Evolutionary conservation across 2,888 invertebrate species (phyloP).

Genomic region (Tolmerus cingulatus): DNA sequence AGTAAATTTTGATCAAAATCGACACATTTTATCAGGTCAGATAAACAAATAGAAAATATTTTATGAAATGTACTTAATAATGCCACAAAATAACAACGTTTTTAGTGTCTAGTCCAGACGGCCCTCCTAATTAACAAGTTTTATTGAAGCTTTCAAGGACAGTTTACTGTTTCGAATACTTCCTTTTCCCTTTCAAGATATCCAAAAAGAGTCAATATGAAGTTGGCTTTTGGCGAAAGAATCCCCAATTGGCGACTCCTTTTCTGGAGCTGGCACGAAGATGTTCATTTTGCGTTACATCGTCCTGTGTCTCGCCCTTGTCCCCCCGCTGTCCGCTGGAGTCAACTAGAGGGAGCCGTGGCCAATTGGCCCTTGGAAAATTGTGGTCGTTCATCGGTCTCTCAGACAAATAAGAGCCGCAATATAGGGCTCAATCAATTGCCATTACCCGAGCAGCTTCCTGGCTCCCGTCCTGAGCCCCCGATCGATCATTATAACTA

Average conservation of each 20-base stretch:
- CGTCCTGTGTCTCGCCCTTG: neutral
- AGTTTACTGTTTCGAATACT: no score
- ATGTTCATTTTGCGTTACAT: neutral
- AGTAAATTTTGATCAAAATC: no score
- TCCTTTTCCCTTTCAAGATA: no score
- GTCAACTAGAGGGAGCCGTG: neutral
- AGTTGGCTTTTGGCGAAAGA: no score
- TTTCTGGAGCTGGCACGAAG: neutral
- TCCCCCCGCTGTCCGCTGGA: neutral
- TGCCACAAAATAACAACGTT: no score
- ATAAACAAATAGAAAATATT: no score
- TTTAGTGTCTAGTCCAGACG: no score
- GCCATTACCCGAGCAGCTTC: neutral
- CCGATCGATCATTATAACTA: neutral
- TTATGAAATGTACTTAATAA: no score
- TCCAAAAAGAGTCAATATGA: no score
- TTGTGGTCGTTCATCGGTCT: neutral
- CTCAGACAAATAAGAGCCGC: neutral
- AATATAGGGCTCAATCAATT: neutral
- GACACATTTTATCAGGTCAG: no score
- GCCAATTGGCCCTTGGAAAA: neutral
- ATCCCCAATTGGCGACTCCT: neutral
- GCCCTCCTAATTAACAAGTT: no score
- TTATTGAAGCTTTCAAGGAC: no score
- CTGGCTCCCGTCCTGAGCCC: neutral